Conservation (phyloP, 1,140 invertebrate species). For the Neodiprion fabricii region DNA sequence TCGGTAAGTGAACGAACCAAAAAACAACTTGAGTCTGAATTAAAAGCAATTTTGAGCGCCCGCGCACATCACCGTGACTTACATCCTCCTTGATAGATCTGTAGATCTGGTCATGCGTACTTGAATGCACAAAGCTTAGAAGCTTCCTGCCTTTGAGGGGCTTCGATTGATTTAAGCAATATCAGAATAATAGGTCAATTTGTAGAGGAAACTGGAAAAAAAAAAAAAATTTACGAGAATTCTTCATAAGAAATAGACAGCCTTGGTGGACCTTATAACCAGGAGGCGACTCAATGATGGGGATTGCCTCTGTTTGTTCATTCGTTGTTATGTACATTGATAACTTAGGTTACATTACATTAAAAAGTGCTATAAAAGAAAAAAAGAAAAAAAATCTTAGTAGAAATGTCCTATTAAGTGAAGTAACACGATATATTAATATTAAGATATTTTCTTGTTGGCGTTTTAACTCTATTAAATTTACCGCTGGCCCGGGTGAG, state of each 20-base stretch:
- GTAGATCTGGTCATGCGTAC: not conserved
- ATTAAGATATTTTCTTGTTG: slow-evolving; percentile 56
- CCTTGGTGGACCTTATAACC: slow-evolving; percentile 4
- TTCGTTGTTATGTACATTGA: slow-evolving; percentile 56
- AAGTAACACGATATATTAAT: slow-evolving; percentile 36
- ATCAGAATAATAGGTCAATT: slow-evolving; percentile 63
- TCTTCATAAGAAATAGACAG: slow-evolving; percentile 16
- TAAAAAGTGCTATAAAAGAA: slow-evolving; percentile 48
- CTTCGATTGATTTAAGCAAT: slow-evolving; percentile 61
- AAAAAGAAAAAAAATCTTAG: slow-evolving; percentile 37
- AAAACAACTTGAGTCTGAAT: slow-evolving; percentile 58
- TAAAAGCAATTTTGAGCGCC: slow-evolving; percentile 58
- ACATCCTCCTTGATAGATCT: slow-evolving; percentile 57
- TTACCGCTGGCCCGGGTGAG: slow-evolving; percentile 43
- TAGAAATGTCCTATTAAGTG: slow-evolving; percentile 49
- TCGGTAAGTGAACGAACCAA: slow-evolving; percentile 56
- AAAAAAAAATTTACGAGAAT: slow-evolving; percentile 17
- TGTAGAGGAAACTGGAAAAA: slow-evolving; percentile 49
- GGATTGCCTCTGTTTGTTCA: slow-evolving; percentile 37
- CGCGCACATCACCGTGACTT: slow-evolving; percentile 59
- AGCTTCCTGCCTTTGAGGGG: slow-evolving; percentile 56
- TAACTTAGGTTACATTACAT: slow-evolving; percentile 46
- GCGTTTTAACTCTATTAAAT: slow-evolving; percentile 53
- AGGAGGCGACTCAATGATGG: slow-evolving; percentile 5
- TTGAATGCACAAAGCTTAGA: slow-evolving; percentile 39